Evolutionary conservation across 2,113 vertebrate species (phyloP).

Genomic region (Arvicanthis niloticus): DNA sequence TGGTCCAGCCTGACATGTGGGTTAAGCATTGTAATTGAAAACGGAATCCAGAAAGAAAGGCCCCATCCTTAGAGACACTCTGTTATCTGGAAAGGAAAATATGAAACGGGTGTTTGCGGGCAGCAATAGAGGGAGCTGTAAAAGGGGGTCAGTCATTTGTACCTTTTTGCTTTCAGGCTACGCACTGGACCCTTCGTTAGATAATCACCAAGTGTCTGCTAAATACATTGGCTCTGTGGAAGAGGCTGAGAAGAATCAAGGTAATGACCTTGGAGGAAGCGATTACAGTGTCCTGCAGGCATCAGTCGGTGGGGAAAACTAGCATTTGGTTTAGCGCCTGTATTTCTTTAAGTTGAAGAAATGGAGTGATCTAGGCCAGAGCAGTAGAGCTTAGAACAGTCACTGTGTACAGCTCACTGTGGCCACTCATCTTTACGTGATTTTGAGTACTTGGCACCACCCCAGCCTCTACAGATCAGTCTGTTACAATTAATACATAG

Average conservation of each 20-base stretch:
- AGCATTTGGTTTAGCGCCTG: slow-evolving; percentile 2
- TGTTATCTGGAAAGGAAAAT: slow-evolving; percentile 24
- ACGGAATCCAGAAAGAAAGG: background rate
- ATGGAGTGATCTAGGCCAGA: background rate
- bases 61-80: background rate
- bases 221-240: slow-evolving; percentile 97
- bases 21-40: slow-evolving; percentile 27
- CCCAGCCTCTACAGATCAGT: background rate
- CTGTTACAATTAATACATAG: background rate
- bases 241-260: slow-evolving; percentile 99
- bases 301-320: background rate
- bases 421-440: background rate
- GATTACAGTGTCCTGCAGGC: background rate
- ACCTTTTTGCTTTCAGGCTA: slow-evolving; percentile 90
- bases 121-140: slow-evolving; percentile 2
- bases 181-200: slow-evolving; percentile 97
- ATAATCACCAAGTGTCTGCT: slow-evolving; percentile 90
- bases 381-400: background rate
- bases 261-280: slow-evolving; percentile 84
- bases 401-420: background rate
- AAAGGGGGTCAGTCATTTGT: slow-evolving; percentile 49
- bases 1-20: background rate
- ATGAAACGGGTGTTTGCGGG: background rate
- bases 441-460: background rate
- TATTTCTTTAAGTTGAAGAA: slow-evolving; percentile 5